Conservation (phyloP, 1,140 invertebrate genomes). For the Pseudomyrmex cubaensis region DNA sequence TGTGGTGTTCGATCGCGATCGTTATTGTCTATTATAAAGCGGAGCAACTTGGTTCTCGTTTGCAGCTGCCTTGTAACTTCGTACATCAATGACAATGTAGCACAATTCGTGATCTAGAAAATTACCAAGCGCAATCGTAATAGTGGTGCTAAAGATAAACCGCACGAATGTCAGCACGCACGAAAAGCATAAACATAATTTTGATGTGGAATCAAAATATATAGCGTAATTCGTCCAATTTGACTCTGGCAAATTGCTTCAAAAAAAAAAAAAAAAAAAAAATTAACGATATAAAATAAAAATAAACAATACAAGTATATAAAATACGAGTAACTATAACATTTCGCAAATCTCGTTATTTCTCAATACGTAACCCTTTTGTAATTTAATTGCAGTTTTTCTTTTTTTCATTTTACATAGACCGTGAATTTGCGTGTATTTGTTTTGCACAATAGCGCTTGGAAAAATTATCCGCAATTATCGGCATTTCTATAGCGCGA, state of each 20-base stretch:
- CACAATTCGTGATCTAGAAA: constrained; percentile 79
- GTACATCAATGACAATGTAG: constrained; percentile 68
- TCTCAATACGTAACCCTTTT: constrained; percentile 10
- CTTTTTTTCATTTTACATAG: neutral
- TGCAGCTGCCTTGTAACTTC: constrained; percentile 76
- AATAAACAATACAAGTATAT: neutral
- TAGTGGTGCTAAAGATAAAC: neutral
- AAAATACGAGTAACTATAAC: neutral
- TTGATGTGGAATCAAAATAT: no score
- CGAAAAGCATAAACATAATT: neutral
- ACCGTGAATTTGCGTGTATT: neutral
- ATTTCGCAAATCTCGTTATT: neutral
- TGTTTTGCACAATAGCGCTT: constrained; percentile 21
- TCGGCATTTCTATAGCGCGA: constrained; percentile 44
- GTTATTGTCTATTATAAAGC: constrained; percentile 81
- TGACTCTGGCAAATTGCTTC: no score
- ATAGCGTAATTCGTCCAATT: no score
- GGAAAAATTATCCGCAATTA: constrained; percentile 46
- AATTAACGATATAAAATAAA: no score
- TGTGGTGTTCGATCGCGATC: constrained; percentile 72
- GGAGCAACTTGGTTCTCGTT: constrained; percentile 73
- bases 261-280: no score
- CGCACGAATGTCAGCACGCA: neutral
- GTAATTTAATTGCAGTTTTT: neutral
- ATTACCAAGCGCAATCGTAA: constrained; percentile 21